Percentiles rank a stretch among this genome's conserved stretches.
These are phyloP conservation scores for Hemibagrus guttatus DNA, from an alignment of 2,797 vertebrate species.

Conservation along the genomic window DNA sequence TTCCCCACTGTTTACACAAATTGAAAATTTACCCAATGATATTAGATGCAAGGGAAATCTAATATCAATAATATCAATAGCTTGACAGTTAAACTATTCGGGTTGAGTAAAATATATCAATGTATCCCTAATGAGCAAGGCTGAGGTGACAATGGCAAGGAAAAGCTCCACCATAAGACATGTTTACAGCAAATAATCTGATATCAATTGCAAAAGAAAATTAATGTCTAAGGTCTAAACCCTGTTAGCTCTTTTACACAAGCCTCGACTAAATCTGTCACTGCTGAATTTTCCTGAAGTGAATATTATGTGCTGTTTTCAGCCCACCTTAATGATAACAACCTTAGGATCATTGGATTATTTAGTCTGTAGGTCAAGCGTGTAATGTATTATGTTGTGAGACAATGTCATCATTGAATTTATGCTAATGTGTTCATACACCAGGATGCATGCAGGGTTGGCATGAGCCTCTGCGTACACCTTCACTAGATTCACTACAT, in stretches of 20 bases:
- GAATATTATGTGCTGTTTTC: background rate
- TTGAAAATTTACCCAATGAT: background rate
- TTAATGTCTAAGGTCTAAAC: background rate
- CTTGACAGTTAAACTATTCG: background rate
- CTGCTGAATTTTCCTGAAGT: conserved; percentile 3
- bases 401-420: conserved; percentile 31
- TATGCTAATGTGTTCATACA: conserved; percentile 27
- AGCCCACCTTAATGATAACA: conserved; percentile 15
- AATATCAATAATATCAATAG: background rate
- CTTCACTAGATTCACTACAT: conserved; percentile 9
- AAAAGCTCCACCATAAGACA: background rate
- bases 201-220: background rate
- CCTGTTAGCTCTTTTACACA: background rate
- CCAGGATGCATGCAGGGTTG: conserved; percentile 3
- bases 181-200: background rate
- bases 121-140: no score
- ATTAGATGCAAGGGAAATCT: background rate
- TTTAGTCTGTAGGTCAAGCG: conserved; percentile 21
- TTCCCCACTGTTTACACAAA: background rate
- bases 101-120: no score
- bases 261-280: background rate
- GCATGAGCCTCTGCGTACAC: background rate
- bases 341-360: conserved; percentile 2
- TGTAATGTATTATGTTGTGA: conserved; percentile 10
- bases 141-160: no score